Percentiles rank a stretch among this genome's conserved stretches.
These are phyloP conservation scores for Periphyllus acericola DNA, from an alignment of 2,888 invertebrate genomes.

Conservation along the genomic window DNA sequence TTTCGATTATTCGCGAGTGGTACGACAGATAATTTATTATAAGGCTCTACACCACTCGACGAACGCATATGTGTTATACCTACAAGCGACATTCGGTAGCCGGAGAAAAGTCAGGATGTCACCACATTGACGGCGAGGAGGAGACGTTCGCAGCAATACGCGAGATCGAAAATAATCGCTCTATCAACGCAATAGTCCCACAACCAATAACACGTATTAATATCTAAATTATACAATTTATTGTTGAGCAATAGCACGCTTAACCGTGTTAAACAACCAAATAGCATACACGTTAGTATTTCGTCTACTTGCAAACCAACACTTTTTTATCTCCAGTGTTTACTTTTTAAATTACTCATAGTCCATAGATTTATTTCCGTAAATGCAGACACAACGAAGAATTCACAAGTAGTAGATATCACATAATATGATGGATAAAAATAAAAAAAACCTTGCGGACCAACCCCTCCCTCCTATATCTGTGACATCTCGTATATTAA, in stretches of 20 bases:
- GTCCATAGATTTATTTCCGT: neutral
- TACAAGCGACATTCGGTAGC: too few relatives aligned
- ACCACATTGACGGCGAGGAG: neutral
- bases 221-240: too few relatives aligned
- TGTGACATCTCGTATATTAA: too few relatives aligned
- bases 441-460: too few relatives aligned
- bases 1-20: slow-evolving; percentile 53
- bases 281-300: neutral
- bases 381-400: too few relatives aligned
- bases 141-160: neutral
- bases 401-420: too few relatives aligned
- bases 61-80: neutral
- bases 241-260: too few relatives aligned
- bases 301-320: slow-evolving; percentile 22
- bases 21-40: slow-evolving; percentile 26
- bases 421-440: too few relatives aligned
- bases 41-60: neutral
- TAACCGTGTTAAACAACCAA: neutral
- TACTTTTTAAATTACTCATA: slow-evolving; percentile 10
- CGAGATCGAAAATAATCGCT: neutral
- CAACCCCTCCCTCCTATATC: too few relatives aligned
- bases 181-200: neutral
- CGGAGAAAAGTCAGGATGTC: neutral
- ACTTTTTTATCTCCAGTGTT: neutral
- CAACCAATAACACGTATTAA: too few relatives aligned